Evolutionary conservation across 2,113 vertebrate genomes (phyloP).

Genomic region (Cyprinus carpio): DNA sequence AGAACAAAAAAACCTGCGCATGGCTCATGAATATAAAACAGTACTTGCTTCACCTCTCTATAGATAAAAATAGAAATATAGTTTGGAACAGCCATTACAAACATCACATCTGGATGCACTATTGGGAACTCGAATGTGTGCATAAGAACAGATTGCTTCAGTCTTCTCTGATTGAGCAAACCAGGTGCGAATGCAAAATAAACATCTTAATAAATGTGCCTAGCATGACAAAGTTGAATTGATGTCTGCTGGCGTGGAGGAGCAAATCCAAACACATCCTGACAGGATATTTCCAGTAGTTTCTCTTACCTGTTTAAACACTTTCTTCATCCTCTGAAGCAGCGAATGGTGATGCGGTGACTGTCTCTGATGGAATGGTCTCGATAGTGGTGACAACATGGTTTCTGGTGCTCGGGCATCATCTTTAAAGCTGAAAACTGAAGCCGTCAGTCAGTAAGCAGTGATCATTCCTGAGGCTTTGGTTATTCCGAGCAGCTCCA

Average conservation of each 20-base stretch:
- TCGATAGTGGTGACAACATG: conserved; percentile 87
- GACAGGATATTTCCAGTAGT: background rate
- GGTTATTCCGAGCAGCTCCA: conserved; percentile 39
- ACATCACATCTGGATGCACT: background rate
- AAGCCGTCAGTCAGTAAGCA: conserved; percentile 70
- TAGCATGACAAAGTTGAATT: conserved; percentile 52
- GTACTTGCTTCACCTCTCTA: background rate
- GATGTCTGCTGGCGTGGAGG: background rate
- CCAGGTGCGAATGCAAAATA: background rate
- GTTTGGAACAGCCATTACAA: background rate
- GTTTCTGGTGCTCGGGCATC: conserved; percentile 77
- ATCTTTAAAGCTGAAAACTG: conserved; percentile 62
- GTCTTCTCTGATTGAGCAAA: background rate
- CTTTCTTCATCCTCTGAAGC: conserved; percentile 82
- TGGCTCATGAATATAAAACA: background rate
- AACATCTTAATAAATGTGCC: conserved; percentile 59
- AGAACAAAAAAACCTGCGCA: background rate
- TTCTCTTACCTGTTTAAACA: conserved; percentile 84
- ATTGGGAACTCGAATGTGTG: background rate
- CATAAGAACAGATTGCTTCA: background rate
- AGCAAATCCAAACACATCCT: background rate
- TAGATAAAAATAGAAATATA: background rate
- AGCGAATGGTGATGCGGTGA: conserved; percentile 71
- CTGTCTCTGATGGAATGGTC: conserved; percentile 79
- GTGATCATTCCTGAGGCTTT: conserved; percentile 74